Evolutionary conservation across 2,113 vertebrate species (phyloP).

Genomic region (Chamaea fasciata): DNA sequence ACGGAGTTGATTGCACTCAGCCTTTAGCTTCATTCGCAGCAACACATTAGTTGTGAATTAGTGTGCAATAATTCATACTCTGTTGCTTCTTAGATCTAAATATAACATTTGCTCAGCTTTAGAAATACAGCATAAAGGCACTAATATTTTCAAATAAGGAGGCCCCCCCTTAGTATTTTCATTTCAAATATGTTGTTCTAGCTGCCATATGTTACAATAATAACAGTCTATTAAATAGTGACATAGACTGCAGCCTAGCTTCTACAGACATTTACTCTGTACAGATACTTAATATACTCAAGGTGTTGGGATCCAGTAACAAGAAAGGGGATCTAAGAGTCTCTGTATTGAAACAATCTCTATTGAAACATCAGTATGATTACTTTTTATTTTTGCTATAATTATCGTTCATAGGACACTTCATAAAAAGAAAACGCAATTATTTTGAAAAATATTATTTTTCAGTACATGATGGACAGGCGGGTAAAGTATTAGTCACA

Average conservation of each 20-base stretch:
- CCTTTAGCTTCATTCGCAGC: conserved; percentile 67
- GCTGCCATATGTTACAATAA: conserved; percentile 56
- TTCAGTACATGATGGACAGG: background rate
- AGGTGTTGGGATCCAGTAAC: background rate
- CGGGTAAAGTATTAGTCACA: background rate
- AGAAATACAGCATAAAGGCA: conserved; percentile 66
- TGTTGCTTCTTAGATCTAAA: conserved; percentile 72
- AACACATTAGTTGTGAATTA: conserved; percentile 72
- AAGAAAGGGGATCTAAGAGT: background rate
- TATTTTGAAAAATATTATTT: background rate
- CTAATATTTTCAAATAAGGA: conserved; percentile 72
- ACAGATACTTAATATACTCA: background rate
- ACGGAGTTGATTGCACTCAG: conserved; percentile 66
- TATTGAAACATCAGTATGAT: background rate
- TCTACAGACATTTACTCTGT: background rate
- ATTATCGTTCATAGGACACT: background rate
- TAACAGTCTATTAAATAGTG: conserved; percentile 44
- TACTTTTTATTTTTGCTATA: background rate
- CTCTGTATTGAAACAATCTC: background rate
- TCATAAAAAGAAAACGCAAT: background rate
- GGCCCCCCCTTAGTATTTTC: conserved; percentile 43
- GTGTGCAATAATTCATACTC: conserved; percentile 73
- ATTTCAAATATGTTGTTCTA: conserved; percentile 63
- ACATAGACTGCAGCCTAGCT: background rate
- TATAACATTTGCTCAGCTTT: conserved; percentile 73